Evolutionary conservation across 2,113 vertebrate species (phyloP).

Genomic region (Ochotona curzoniae): DNA sequence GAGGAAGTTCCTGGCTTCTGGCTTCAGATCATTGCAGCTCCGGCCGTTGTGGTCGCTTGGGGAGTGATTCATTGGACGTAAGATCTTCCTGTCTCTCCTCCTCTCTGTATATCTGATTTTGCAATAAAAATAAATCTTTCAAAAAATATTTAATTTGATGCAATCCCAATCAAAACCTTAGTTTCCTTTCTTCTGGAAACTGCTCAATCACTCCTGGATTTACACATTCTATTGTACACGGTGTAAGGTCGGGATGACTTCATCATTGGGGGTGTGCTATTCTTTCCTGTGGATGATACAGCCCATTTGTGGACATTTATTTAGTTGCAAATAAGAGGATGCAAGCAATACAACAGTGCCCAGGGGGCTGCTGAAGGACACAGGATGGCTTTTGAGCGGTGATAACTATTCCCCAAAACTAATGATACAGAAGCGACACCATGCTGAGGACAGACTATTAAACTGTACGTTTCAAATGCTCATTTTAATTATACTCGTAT

Average conservation of each 20-base stretch:
- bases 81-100: no score
- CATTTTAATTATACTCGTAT: no score
- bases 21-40: no score
- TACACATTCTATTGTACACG: no score
- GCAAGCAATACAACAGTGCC: rapidly evolving
- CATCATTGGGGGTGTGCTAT: no score
- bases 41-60: no score
- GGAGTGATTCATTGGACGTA: no score
- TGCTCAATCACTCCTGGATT: background rate
- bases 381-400: background rate
- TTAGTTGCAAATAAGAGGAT: background rate
- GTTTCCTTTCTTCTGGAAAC: background rate
- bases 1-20: no score
- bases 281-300: no score
- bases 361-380: background rate
- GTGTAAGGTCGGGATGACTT: no score
- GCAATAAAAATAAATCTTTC: background rate
- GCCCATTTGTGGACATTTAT: no score
- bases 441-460: background rate
- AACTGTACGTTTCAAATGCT: background rate
- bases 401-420: background rate
- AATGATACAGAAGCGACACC: background rate
- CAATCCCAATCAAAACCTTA: background rate
- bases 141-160: background rate
- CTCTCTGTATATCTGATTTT: no score